These are phyloP conservation scores for Pardalotus punctatus DNA, from an alignment of 2,113 vertebrate species.

Conservation along the genomic window DNA sequence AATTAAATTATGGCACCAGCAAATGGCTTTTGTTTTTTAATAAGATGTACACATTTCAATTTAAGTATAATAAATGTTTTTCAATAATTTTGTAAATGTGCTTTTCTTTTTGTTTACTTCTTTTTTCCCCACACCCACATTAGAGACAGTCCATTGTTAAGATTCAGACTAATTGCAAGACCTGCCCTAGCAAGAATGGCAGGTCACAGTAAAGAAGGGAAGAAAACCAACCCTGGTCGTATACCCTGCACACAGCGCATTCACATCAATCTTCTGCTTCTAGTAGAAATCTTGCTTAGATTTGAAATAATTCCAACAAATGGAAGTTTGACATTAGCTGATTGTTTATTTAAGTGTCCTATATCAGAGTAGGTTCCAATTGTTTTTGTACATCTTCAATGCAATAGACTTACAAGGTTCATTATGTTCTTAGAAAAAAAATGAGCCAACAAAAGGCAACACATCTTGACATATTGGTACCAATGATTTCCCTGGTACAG, in stretches of 20 bases:
- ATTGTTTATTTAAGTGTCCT: slow-evolving; percentile 43
- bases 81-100: slow-evolving; percentile 72
- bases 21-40: slow-evolving; percentile 76
- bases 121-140: fast-evolving
- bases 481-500: not conserved
- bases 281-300: not conserved
- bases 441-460: slow-evolving; percentile 12
- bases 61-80: slow-evolving; percentile 81
- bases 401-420: slow-evolving; percentile 13
- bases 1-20: slow-evolving; percentile 78
- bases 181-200: fast-evolving
- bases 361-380: not conserved
- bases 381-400: slow-evolving; percentile 23
- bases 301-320: not conserved
- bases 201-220: not conserved
- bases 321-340: not conserved
- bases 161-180: not conserved
- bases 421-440: not conserved
- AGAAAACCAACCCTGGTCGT: not conserved
- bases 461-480: not conserved
- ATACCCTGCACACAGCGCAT: not conserved
- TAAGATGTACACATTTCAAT: slow-evolving; percentile 79
- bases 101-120: slow-evolving; percentile 30
- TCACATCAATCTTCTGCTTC: not conserved
- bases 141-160: not conserved